Evolutionary conservation across 2,888 invertebrate species (phyloP).

Genomic region (Latrodectus elegans): DNA sequence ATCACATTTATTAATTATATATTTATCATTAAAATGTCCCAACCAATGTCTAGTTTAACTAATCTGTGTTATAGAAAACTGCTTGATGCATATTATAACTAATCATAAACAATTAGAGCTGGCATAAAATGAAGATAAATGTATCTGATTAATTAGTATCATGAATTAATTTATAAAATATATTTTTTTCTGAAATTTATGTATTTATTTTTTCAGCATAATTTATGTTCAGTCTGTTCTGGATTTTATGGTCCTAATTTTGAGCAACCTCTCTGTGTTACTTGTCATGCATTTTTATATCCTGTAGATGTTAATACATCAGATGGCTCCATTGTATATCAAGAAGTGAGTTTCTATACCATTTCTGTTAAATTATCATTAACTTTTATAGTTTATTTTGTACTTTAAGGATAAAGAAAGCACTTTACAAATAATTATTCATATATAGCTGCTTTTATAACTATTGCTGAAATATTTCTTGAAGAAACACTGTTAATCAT

Average conservation of each 20-base stretch:
- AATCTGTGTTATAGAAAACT: no score
- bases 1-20: no score
- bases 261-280: slow-evolving; percentile 91
- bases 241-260: slow-evolving; percentile 94
- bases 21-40: no score
- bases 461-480: no score
- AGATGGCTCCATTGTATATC: slow-evolving; percentile 72
- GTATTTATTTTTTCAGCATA: slow-evolving; percentile 78
- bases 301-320: slow-evolving; percentile 81
- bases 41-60: no score
- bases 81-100: no score
- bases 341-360: slow-evolving; percentile 66
- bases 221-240: slow-evolving; percentile 87
- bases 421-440: no score
- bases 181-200: neutral
- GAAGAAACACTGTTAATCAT: no score
- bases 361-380: neutral
- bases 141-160: no score
- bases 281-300: slow-evolving; percentile 94
- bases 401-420: no score
- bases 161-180: neutral
- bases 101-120: neutral
- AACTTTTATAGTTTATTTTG: no score
- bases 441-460: no score
- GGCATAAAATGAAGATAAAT: neutral